These are phyloP conservation scores for Scyliorhinus canicula DNA, from an alignment of 2,797 vertebrate genomes.

Conservation along the genomic window DNA sequence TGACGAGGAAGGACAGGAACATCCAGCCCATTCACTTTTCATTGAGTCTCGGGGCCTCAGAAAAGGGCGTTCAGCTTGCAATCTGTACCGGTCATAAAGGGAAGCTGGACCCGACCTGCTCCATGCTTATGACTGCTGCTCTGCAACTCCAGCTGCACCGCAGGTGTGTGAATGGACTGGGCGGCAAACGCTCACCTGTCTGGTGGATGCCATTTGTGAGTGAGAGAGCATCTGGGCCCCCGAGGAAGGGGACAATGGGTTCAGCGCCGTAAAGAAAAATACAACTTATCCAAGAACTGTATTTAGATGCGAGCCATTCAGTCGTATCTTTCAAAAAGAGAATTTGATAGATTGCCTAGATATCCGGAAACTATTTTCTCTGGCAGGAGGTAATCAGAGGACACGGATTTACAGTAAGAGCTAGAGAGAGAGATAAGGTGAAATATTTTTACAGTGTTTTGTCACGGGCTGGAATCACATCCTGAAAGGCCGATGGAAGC, in stretches of 20 bases:
- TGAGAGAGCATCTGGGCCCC: background rate
- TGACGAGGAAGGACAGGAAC: no score
- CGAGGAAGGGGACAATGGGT: background rate
- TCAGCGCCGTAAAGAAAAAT: background rate
- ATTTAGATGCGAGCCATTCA: background rate
- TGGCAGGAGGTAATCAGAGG: background rate
- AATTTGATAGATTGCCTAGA: background rate
- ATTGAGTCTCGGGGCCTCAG: background rate
- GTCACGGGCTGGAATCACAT: background rate
- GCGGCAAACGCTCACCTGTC: background rate
- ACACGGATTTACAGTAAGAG: background rate
- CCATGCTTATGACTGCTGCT: background rate
- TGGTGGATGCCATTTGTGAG: background rate
- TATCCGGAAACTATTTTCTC: background rate
- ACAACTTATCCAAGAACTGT: background rate
- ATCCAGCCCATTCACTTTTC: no score
- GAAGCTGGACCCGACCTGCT: no score
- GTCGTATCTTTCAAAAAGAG: background rate
- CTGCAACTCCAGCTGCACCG: background rate
- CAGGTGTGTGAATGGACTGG: background rate
- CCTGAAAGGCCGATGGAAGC: background rate
- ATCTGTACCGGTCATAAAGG: background rate
- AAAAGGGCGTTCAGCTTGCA: background rate
- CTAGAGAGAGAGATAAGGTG: background rate
- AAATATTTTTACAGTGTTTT: background rate